phyloP scores from a whole-genome alignment of 2,113 vertebrate species.

The mouse (Mus musculus) region GRCm39 chr4:37940501-37941000 shows the following conservation, averaged over 20 bases:
- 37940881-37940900: no score
- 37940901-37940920: no score
- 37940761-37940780: not conserved
- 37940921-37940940: no score
- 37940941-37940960: no score
- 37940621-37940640: not conserved
- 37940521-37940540: not conserved
- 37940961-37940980: no score
- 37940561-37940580: not conserved
- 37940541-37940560: not conserved
- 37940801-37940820: not conserved
- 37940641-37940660: not conserved
- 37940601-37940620: conserved; percentile 3
- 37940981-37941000: no score
- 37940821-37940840: no score
- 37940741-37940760: not conserved
- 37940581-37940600: not conserved
- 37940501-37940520: not conserved
- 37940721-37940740: not conserved
- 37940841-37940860: no score
- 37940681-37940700: not conserved
- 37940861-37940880: no score
- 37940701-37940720: not conserved
- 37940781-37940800: not conserved
- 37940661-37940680: not conserved